Evolutionary conservation across 2,888 invertebrate species (phyloP), one percentile per base, ranked within the genome.

Genomic region (Drosophila maculinotata): DNA sequence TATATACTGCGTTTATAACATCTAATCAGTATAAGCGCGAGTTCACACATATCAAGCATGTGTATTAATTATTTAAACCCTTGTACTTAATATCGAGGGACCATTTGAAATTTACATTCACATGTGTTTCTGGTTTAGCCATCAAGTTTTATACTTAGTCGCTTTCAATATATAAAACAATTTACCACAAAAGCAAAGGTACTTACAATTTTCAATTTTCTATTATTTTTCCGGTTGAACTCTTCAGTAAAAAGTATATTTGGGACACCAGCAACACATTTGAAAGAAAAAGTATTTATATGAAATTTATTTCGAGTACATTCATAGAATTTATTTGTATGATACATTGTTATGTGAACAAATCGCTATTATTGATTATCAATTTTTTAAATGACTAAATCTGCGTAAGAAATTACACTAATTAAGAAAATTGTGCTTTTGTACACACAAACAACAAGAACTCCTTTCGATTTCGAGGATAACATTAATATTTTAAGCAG

Each of bases 331-430:
- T 41, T 51, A n/a, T 9, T 17, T 66, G 20, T 35, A 26, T 30
- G 1, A 33, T 14, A 30, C 3, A 23, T 36, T 51, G 26, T 56
- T 31, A 28, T 70, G 69, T 73, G 70, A 70, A 54, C 49, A 38
- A 49, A 52, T 30, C 74, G 62, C 62, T 70, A 25, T 52, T 62
- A 74, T 60, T 70, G 69, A 56, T 56, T 47, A 31, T 2, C 15
- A 8, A 53, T 71, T 65, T 69, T 65, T 65, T 3, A 65, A 71
- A 71, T 69, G 72, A 49, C 41, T 30, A 71, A 69, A 69, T 69
- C 71, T 69, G 72, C 67, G 15, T 17, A 45, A 38, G 23, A 45
- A 69, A 33, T 10, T 17, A 5, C 10, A 30, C 8, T 30, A 36
- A 53, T 14, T 12, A 17, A 25, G 25, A 57, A 28, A n/a, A 38